Conservation (phyloP, 1,140 invertebrate species). For the Glossosoma conforme region DNA sequence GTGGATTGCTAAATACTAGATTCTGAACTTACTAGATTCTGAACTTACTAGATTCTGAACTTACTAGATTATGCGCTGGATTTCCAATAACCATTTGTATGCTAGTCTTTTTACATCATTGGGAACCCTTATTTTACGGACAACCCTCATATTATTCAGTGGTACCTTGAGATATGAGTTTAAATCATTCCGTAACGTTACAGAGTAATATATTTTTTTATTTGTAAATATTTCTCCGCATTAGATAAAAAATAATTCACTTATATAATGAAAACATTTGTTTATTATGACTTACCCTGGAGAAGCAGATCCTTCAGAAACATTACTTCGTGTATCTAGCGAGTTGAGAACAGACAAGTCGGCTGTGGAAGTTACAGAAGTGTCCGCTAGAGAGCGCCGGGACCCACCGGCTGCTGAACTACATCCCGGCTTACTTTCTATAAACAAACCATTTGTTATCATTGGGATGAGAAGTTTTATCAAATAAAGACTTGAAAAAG, state of each 20-base stretch:
- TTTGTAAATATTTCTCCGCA: not conserved
- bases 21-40: too few species aligned
- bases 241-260: not conserved
- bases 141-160: not conserved
- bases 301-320: conserved; percentile 62
- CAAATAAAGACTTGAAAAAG: not conserved
- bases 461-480: too few species aligned
- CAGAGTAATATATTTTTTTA: not conserved
- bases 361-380: conserved; percentile 76
- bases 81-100: too few species aligned
- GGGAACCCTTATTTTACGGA: not conserved
- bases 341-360: conserved; percentile 75
- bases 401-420: conserved; percentile 56
- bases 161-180: not conserved
- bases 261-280: not conserved
- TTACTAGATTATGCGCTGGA: too few species aligned
- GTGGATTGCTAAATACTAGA: too few species aligned
- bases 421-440: not conserved
- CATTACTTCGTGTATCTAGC: conserved; percentile 68
- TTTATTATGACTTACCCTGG: conserved; percentile 43
- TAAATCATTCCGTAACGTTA: not conserved
- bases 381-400: conserved; percentile 71
- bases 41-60: too few species aligned
- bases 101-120: too few species aligned
- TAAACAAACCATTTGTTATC: too few species aligned